A percentile compares a stretch with the other conserved stretches of the same genome.
phyloP scores from a whole-genome alignment of 2,888 invertebrate species.

The Scaptomyza caliginosa region DNA sequence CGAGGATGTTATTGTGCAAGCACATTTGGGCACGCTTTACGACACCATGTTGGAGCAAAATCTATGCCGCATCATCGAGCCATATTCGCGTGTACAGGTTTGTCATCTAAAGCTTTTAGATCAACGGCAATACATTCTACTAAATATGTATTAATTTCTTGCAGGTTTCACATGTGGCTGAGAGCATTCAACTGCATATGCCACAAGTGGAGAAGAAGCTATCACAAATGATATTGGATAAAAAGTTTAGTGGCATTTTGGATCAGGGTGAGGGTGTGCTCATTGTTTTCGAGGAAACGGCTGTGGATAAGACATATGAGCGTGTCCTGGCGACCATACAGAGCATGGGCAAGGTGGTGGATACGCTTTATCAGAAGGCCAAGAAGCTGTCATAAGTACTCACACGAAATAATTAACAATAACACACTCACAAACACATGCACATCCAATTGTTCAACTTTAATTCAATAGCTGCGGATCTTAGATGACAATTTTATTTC shows the following conservation, averaged over 20 bases:
- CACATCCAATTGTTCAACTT: constrained; percentile 1
- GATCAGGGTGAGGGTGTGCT: constrained; percentile 99
- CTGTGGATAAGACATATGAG: constrained; percentile 98
- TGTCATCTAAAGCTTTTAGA: background rate
- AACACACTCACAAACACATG: background rate
- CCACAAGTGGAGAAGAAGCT: constrained; percentile 98
- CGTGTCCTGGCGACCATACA: constrained; percentile 98
- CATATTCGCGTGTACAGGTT: constrained; percentile 97
- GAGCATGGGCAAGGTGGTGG: constrained; percentile 99
- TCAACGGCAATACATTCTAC: background rate
- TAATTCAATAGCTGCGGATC: constrained; percentile 39
- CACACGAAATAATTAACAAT: constrained; percentile 5
- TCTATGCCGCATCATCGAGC: constrained; percentile 98
- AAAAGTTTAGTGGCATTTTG: constrained; percentile 97
- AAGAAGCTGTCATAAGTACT: constrained; percentile 95
- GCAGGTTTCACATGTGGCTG: constrained; percentile 93
- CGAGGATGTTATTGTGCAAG: constrained; percentile 98
- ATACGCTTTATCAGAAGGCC: constrained; percentile 99
- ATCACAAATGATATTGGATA: constrained; percentile 99
- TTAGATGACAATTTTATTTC: constrained; percentile 42
- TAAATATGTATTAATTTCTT: background rate
- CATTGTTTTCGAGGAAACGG: constrained; percentile 97
- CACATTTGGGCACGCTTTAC: constrained; percentile 97
- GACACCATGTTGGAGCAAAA: constrained; percentile 99
- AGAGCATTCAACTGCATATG: constrained; percentile 94